A percentile compares a stretch with the other conserved stretches of the same genome.
Evolutionary conservation across 2,888 invertebrate genomes (phyloP).

Genomic region (Zeuzera pyrina): DNA sequence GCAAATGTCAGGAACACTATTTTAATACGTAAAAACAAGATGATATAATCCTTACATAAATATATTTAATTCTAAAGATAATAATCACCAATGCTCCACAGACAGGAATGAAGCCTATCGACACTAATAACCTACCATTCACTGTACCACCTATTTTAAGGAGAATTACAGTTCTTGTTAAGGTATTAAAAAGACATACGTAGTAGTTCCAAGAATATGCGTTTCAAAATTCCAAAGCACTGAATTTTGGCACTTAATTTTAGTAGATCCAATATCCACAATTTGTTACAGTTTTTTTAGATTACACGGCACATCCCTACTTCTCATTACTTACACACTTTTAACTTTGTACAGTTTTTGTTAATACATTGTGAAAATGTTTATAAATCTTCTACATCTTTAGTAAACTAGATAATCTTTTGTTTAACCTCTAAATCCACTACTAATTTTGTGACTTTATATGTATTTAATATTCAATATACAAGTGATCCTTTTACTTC

Average conservation of each 20-base stretch:
- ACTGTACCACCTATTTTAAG: constrained; percentile 32
- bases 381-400: constrained; percentile 6
- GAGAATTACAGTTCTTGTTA: constrained; percentile 43
- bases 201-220: too few relatives aligned
- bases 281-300: constrained; percentile 5
- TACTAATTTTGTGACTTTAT: too few relatives aligned
- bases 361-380: constrained; percentile 18
- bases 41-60: too few relatives aligned
- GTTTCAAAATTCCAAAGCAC: neutral
- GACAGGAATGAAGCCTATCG: constrained; percentile 31
- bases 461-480: too few relatives aligned
- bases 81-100: constrained; percentile 33
- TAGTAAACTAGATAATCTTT: neutral
- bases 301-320: constrained; percentile 9
- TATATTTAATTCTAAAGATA: too few relatives aligned
- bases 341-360: constrained; percentile 10
- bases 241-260: constrained; percentile 6
- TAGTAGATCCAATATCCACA: too few relatives aligned
- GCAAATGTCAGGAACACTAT: too few relatives aligned
- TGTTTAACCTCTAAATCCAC: too few relatives aligned
- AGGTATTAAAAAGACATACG: constrained; percentile 41
- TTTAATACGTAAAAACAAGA: constrained; percentile 3
- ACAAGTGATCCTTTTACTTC: too few relatives aligned
- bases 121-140: constrained; percentile 28
- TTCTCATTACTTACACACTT: too few relatives aligned